Base-by-base conservation (phyloP, 2,797 vertebrate species). In the Diglossa cyanea region DNA sequence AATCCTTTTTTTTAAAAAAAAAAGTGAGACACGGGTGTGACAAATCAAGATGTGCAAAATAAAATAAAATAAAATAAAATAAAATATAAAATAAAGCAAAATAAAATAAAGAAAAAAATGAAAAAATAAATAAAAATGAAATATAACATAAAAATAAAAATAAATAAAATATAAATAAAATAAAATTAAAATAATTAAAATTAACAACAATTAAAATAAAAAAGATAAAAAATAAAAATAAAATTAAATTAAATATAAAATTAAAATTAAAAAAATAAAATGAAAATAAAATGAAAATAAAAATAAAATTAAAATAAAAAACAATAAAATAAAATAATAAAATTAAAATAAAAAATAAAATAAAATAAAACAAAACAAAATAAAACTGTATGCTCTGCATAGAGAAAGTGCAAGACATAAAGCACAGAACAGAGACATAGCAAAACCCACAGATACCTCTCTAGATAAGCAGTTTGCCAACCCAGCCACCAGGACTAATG, bases 1-100 rank as follows among this genome's bases (percentile, higher is more conserved):
- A 63, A 54, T 31, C 30, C 28, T 75, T 50, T 60, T 35, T 51
- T 11, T 45, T 44, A 6, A 11, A 6, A 15, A 18, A 50, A 71
- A 65, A 60, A 28, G 20, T 1, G 10, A 31, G 13, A 42, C 13
- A 9, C 0, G 0, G 17, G 6, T 2, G 19, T 37, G 40, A 79
- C 16, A 60, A 78, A 77, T 71, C 31, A 90, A 17, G 44, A 72
- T 3, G 17, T 17, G 37, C 23, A 11, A 55, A 23, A 18, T 19
- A 37, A 24, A 58, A 51, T 10, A 7, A 42, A 8, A 61, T 54
- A 23, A 33, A 54, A 17, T 11, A 35, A 21, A 26, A 48, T 15
- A 30, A 19, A 53, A 14, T 45, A 40, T 40, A 17, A 40, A 42
- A 42, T 42, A 40, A 40, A 40, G 7, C 16, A 40, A 39, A 40